Conservation (phyloP, 2,797 vertebrate genomes). For the Orientallactaga sibirica region DNA sequence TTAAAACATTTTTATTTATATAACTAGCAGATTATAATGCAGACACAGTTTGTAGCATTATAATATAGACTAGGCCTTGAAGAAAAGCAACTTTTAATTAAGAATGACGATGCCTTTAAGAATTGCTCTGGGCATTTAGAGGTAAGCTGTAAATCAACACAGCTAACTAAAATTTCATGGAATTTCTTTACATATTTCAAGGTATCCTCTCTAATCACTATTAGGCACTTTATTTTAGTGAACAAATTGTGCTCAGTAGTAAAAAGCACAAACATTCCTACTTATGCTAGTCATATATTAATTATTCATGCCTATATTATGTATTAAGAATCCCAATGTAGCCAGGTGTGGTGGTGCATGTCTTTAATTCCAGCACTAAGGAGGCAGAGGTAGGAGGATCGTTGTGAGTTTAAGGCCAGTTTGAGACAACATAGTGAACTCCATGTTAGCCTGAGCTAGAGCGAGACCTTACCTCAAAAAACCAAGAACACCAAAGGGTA, state of each 20-base stretch:
- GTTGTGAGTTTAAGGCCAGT: too few relatives aligned
- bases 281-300: not conserved
- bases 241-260: not conserved
- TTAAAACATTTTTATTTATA: not conserved
- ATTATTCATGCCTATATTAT: not conserved
- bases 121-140: not conserved
- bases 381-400: too few relatives aligned
- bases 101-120: not conserved
- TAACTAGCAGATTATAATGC: slow-evolving; percentile 14
- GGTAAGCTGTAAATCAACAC: not conserved
- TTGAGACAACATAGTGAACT: too few relatives aligned
- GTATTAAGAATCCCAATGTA: slow-evolving; percentile 30
- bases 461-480: too few relatives aligned
- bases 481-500: too few relatives aligned
- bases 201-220: not conserved
- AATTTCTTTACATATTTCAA: not conserved
- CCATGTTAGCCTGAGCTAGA: too few relatives aligned
- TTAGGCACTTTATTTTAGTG: not conserved
- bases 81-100: slow-evolving; percentile 28
- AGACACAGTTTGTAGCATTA: slow-evolving; percentile 40
- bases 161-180: not conserved
- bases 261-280: not conserved
- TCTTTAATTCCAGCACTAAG: too few relatives aligned
- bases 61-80: not conserved
- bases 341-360: too few relatives aligned